Evolutionary conservation across 2,888 invertebrate species (phyloP).

Genomic region (Anodontia alba): DNA sequence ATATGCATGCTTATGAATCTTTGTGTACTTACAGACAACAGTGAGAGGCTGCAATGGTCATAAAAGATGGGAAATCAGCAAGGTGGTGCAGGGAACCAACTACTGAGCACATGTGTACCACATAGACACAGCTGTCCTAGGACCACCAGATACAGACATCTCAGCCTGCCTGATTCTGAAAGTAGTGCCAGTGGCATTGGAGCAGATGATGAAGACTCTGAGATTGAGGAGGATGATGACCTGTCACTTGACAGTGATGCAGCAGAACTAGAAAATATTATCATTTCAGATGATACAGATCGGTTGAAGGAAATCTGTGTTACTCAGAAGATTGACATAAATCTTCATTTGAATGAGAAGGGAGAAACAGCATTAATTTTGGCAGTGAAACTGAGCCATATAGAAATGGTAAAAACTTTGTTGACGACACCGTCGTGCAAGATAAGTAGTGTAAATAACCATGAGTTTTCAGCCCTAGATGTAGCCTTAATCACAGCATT

Average conservation of each 20-base stretch:
- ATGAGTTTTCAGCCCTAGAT: conserved; percentile 74
- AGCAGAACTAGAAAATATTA: conserved; percentile 50
- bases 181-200: conserved; percentile 40
- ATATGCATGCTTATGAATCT: too few relatives aligned
- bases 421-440: conserved; percentile 63
- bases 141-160: conserved; percentile 32
- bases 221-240: conserved; percentile 27
- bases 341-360: conserved; percentile 72
- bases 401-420: conserved; percentile 70
- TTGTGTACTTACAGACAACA: too few relatives aligned
- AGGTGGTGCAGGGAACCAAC: not conserved
- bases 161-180: conserved; percentile 51
- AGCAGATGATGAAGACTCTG: conserved; percentile 46
- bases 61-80: conserved; percentile 4
- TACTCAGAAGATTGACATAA: conserved; percentile 64
- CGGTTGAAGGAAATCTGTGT: conserved; percentile 49
- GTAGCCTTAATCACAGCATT: conserved; percentile 75
- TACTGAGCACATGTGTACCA: not conserved
- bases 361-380: conserved; percentile 75
- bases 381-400: conserved; percentile 71
- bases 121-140: not conserved
- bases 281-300: conserved; percentile 51
- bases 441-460: conserved; percentile 70
- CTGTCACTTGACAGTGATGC: conserved; percentile 42
- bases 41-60: too few relatives aligned